phyloP scores from a whole-genome alignment of 2,797 vertebrate genomes.

The Rhabdomys pumilio region DNA sequence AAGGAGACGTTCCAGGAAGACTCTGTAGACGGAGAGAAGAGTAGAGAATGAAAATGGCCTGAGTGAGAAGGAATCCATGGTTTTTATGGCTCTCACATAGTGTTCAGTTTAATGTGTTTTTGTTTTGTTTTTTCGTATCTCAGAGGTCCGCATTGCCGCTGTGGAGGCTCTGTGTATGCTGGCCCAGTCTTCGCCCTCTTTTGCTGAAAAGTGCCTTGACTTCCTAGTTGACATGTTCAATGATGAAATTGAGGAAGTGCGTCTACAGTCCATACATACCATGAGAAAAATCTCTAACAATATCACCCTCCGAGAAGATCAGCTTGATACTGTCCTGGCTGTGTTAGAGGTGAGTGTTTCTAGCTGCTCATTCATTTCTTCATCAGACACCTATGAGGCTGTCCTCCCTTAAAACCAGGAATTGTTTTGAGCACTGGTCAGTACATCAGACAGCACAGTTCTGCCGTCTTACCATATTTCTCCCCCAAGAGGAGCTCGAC shows the following conservation, averaged over 20 bases:
- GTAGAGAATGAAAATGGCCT: not conserved
- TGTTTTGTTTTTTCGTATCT: not conserved
- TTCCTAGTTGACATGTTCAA: slow-evolving; percentile 99
- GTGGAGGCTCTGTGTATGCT: slow-evolving; percentile 97
- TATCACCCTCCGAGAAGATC: slow-evolving; percentile 97
- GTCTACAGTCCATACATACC: slow-evolving; percentile 98
- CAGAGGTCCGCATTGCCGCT: slow-evolving; percentile 97
- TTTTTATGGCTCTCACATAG: not conserved
- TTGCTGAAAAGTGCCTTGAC: slow-evolving; percentile 98
- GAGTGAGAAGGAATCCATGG: not conserved
- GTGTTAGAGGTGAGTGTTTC: slow-evolving; percentile 94
- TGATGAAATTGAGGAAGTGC: slow-evolving; percentile 98
- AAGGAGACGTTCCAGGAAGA: not conserved
- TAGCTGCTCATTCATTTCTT: slow-evolving; percentile 5
- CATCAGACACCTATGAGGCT: not conserved
- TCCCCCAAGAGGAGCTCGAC: not conserved
- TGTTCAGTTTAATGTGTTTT: not conserved
- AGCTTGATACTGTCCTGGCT: slow-evolving; percentile 97
- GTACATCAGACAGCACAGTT: not conserved
- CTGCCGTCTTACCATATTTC: not conserved
- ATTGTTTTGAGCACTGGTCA: slow-evolving; percentile 14
- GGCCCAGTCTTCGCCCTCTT: slow-evolving; percentile 95
- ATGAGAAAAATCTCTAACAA: slow-evolving; percentile 97
- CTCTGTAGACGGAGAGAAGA: not conserved
- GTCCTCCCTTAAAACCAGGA: not conserved